phyloP scores from a whole-genome alignment of 2,797 vertebrate genomes.

The Prunella strophiata region DNA sequence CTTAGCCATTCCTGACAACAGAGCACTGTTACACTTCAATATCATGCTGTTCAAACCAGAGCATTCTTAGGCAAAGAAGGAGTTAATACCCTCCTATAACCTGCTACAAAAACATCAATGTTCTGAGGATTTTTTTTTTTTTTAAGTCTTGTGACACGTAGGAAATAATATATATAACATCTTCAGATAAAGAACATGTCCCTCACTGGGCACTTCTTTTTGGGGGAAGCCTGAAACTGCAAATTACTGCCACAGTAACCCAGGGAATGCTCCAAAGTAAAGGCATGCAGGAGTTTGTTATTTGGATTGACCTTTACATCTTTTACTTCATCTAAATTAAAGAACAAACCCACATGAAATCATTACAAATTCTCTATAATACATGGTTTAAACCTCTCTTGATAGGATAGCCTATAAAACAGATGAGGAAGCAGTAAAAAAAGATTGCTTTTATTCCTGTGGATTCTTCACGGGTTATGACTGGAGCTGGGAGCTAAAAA shows the following conservation, averaged over 20 bases:
- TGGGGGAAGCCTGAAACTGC: neutral
- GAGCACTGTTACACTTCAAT: neutral
- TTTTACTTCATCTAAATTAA: neutral
- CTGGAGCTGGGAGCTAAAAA: neutral
- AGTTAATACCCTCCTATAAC: neutral
- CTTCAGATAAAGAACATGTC: neutral
- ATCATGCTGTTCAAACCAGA: neutral
- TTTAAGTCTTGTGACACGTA: fast-evolving
- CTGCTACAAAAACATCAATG: neutral
- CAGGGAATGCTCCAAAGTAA: neutral
- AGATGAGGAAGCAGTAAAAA: neutral
- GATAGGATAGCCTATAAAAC: neutral
- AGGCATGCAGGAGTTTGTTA: neutral
- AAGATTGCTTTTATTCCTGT: neutral
- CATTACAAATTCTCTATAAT: neutral
- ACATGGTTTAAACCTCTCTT: neutral
- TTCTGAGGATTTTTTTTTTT: neutral
- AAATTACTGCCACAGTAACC: neutral
- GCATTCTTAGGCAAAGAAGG: neutral
- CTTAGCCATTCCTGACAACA: neutral
- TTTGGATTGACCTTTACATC: neutral
- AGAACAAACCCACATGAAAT: neutral
- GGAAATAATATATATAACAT: neutral
- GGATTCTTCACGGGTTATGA: neutral
- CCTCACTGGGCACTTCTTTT: neutral